These are phyloP conservation scores for Mystacornis crossleyi DNA, from an alignment of 2,113 vertebrate species.

Conservation along the genomic window DNA sequence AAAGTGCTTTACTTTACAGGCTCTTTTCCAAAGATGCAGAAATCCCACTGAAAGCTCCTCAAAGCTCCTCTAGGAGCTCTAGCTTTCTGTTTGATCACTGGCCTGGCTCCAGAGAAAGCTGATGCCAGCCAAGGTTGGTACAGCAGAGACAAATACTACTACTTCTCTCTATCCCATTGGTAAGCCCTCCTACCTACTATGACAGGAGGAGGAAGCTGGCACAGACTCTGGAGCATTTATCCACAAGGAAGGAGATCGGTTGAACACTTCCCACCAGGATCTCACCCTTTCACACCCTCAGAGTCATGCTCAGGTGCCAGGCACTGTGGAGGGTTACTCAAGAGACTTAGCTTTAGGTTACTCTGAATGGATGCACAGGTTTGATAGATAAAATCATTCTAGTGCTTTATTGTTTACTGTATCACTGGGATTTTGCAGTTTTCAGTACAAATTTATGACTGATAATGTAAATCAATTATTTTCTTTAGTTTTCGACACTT, in stretches of 20 bases:
- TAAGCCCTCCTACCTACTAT: neutral
- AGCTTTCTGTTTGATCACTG: neutral
- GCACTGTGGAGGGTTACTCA: neutral
- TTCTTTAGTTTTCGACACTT: neutral
- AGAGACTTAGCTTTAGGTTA: neutral
- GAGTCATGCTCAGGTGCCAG: neutral
- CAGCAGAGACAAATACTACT: neutral
- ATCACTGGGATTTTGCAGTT: neutral
- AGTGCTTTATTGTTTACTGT: neutral
- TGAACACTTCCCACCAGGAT: neutral
- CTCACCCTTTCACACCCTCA: neutral
- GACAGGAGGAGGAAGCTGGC: neutral
- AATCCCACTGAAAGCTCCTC: neutral
- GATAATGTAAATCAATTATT: neutral
- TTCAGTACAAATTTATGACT: neutral
- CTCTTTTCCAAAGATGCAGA: neutral
- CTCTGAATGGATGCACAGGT: neutral
- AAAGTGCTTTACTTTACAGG: neutral
- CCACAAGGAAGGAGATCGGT: neutral
- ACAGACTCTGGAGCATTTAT: neutral
- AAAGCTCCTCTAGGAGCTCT: neutral
- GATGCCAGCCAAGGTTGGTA: neutral
- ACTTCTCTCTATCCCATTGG: neutral
- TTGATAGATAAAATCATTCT: neutral
- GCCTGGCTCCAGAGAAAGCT: neutral